Percentiles rank a stretch among this genome's conserved stretches.
phyloP scores from a whole-genome alignment of 1,140 invertebrate species.

The Bradynema listronoti region DNA sequence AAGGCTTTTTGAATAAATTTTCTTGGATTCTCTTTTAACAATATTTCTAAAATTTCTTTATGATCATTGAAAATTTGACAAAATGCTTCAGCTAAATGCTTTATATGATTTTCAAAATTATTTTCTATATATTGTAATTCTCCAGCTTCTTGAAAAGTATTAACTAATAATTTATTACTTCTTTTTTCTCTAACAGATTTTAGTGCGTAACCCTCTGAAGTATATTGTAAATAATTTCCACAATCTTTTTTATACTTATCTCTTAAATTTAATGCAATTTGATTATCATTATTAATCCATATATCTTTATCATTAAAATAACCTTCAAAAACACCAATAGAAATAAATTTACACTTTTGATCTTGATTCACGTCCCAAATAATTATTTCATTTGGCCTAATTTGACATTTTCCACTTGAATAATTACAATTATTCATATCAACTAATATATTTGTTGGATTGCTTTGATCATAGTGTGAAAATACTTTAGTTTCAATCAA shows the following conservation, averaged over 20 bases:
- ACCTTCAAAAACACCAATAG: constrained; percentile 8
- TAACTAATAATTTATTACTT: constrained; percentile 15
- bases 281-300: constrained; percentile 17
- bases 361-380: constrained; percentile 31
- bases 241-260: constrained; percentile 22
- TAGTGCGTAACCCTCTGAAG: constrained; percentile 29
- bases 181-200: constrained; percentile 28
- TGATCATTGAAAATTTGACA: constrained; percentile 37
- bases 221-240: constrained; percentile 14
- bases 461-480: constrained; percentile 22
- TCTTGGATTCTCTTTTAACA: constrained; percentile 18
- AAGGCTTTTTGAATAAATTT: constrained; percentile 14
- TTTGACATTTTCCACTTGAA: constrained; percentile 25
- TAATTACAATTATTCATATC: constrained; percentile 30
- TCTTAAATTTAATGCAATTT: constrained; percentile 17
- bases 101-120: constrained; percentile 28
- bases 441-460: constrained; percentile 17
- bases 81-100: constrained; percentile 24
- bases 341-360: constrained; percentile 16
- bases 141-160: constrained; percentile 14
- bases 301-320: constrained; percentile 8
- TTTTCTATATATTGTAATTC: constrained; percentile 16
- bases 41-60: constrained; percentile 27
- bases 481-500: constrained; percentile 32
- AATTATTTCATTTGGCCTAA: constrained; percentile 30